Evolutionary conservation across 2,888 invertebrate genomes (phyloP), one percentile per base, ranked within the genome.

Genomic region (Ichneumoninae sp.): DNA sequence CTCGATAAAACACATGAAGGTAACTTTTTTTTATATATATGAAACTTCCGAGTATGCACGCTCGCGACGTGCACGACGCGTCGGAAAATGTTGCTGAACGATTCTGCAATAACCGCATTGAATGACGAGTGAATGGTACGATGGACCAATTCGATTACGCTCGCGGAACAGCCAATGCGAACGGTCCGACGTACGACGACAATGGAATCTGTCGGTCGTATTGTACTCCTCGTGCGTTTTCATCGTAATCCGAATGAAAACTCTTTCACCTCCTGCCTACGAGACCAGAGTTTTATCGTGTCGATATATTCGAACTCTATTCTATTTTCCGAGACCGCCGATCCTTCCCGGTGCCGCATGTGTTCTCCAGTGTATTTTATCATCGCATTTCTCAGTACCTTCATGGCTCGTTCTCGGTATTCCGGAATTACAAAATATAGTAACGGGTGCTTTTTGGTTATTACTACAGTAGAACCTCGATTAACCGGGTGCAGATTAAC

Each of bases 61-160:
- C 10, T 26, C 57, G 57, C 71, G 71, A 54, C 36, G 7, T 36
- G 54, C 16, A 57, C 52, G 52, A 70, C 36, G 57, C 33, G 13
- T 63, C 7, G 26, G 22, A 26, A 30, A 60, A 26, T 22, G 52
- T 16, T 22, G 16, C 8, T 57, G 40, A 40, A 73, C 26, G 16
- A 33, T 26, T 60, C 26, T 26, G 40, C 44, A 19, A 16, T 26
- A 57, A 73, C 22, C 73, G 44, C 40, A 26, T 57, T 73, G 73
- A 73, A 73, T 60, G 44, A 57, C 26, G 44, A 44, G 57, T 40
- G 73, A 60, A 44, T 26, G 57, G 13, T 22, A 36, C 44, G 73
- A 73, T 73, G 73, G 44, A 57, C 52, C 50, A 65, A n/a, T 63
- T 63, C 50, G 75, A 65, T 75, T 36, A 36, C 52, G 19, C 50